Evolutionary conservation across 2,888 invertebrate genomes (phyloP).

Genomic region (Campaea margaritaria): DNA sequence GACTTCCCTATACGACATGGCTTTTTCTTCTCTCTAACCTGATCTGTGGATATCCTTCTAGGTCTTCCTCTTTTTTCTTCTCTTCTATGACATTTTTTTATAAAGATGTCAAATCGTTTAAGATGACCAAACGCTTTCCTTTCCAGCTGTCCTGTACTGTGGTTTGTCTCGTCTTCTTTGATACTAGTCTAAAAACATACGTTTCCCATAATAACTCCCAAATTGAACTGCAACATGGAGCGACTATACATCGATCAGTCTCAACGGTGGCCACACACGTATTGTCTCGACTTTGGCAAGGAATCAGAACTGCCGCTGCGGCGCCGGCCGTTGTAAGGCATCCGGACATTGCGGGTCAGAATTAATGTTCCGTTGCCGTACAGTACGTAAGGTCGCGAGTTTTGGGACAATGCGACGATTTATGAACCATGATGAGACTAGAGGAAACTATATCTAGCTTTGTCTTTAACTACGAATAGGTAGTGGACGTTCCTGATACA

Average conservation of each 20-base stretch:
- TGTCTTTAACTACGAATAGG: too few species aligned
- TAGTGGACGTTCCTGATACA: too few species aligned
- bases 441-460: background rate
- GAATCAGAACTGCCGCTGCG: slow-evolving; percentile 52
- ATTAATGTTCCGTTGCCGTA: slow-evolving; percentile 37
- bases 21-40: too few species aligned
- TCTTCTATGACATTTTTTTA: too few species aligned
- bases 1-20: too few species aligned
- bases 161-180: background rate
- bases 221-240: slow-evolving; percentile 31
- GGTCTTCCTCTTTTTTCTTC: too few species aligned
- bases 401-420: slow-evolving; percentile 18
- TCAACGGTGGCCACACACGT: slow-evolving; percentile 25
- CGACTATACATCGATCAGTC: slow-evolving; percentile 43
- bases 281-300: slow-evolving; percentile 47
- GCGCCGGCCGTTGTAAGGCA: slow-evolving; percentile 45
- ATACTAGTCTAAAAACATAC: background rate
- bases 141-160: too few species aligned
- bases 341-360: slow-evolving; percentile 29
- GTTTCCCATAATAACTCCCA: background rate
- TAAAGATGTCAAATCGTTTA: too few species aligned
- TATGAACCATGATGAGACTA: slow-evolving; percentile 10
- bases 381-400: slow-evolving; percentile 12
- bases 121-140: too few species aligned
- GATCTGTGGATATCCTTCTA: too few species aligned